phyloP scores from a whole-genome alignment of 2,797 vertebrate genomes.

The Labeo calbasu region DNA sequence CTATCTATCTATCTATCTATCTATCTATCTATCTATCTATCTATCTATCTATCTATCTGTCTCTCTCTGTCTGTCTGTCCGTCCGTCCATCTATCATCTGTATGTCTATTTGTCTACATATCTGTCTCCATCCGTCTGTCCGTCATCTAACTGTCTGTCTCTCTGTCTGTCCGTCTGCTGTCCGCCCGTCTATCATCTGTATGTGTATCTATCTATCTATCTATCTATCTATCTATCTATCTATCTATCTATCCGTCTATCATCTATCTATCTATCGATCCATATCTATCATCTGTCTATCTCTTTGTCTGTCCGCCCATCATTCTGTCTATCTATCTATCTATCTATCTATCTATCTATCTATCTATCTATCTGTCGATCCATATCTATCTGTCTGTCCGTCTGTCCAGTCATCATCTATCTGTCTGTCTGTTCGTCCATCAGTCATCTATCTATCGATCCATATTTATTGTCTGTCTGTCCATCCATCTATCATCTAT shows the following conservation, averaged over 20 bases:
- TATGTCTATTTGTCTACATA: neutral
- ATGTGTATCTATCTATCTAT: no score
- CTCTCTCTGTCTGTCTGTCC: neutral
- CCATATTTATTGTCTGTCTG: no score
- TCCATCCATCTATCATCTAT: neutral
- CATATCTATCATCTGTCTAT: neutral
- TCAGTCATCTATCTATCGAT: no score
- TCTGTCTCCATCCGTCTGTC: neutral
- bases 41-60: neutral
- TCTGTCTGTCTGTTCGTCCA: no score
- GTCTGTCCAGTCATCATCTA: no score
- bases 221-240: no score
- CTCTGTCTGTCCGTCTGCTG: no score
- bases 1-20: neutral
- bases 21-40: slow-evolving; percentile 3
- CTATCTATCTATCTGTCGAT: neutral
- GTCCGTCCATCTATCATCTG: fast-evolving
- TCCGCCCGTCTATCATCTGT: no score
- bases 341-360: no score
- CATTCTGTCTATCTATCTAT: neutral
- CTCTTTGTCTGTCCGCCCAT: neutral
- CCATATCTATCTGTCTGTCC: no score
- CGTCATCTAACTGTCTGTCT: neutral
- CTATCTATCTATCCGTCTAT: no score
- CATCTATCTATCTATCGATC: no score